Base-by-base conservation (phyloP, 2,888 invertebrate species). In the Cryptus viduatorius region DNA sequence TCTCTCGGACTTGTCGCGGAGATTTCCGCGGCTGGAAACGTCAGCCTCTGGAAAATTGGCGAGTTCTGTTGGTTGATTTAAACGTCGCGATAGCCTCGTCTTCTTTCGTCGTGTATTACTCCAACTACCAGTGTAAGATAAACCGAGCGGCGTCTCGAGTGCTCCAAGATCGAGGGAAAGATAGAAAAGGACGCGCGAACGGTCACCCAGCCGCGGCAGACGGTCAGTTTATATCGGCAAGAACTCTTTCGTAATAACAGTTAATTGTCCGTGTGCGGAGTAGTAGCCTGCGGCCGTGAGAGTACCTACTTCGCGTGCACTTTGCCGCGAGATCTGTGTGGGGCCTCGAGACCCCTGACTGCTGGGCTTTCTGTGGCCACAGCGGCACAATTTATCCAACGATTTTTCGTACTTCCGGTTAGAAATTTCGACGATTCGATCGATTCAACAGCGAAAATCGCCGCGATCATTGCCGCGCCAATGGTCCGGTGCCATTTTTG, bases 241-340 rank as follows among this genome's bases (percentile, higher is more conserved):
- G 89, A 91, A 90, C 76, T 88, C 87, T 87, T 88, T 89, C 89
- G 89, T 90, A 91, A 91, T 91, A 89, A 90, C 89, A 89, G 89
- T 91, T 91, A 91, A 90, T 91, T 90, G 90, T 88, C 86, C 88
- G 84, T 75, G 56, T 68, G 56, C 73, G 69, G 71, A 61, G 80
- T 64, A 87, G 79, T 84, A 86, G 89, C 88, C 86, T 83, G 87
- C 86, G 88, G 84, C 85, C 88, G 89, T 90, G 89, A 90, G 89
- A 89, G 88, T 19, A 53, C 71, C 56, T 86, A 80, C 83, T 83
- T 76, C 79, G 82, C 68, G 68, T 68, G 80, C 80, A 80, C 73
- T 68, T 48, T 61, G 80, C 61, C 37, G 75, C 24, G 46, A 3
- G 73, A 48, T 80, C 79, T 85, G 86, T 86, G 84, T 82, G 85